Percentiles rank a stretch among this genome's conserved stretches.
phyloP scores from a whole-genome alignment of 2,113 vertebrate genomes.

The Apaloderma vittatum region DNA sequence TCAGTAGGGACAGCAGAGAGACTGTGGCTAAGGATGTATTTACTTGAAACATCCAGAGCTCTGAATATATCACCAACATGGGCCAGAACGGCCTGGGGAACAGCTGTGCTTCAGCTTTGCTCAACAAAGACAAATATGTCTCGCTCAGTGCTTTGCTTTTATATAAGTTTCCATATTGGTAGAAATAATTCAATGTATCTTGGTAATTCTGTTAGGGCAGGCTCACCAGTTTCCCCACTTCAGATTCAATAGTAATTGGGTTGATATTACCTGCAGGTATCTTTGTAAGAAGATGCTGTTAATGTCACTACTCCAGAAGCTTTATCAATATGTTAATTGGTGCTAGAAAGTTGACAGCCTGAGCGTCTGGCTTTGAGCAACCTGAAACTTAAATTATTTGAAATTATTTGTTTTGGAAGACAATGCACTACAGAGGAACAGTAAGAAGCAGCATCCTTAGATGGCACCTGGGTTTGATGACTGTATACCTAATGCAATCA shows the following conservation, averaged over 20 bases:
- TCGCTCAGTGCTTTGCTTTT: background rate
- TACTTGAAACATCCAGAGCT: background rate
- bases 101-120: slow-evolving; percentile 38
- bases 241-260: slow-evolving; percentile 55
- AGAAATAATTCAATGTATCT: slow-evolving; percentile 57
- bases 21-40: background rate
- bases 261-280: slow-evolving; percentile 63
- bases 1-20: background rate
- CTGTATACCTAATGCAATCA: slow-evolving; percentile 20
- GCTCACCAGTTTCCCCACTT: slow-evolving; percentile 4
- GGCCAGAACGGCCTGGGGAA: slow-evolving; percentile 44
- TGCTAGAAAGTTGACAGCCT: slow-evolving; percentile 23
- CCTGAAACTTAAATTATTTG: slow-evolving; percentile 15
- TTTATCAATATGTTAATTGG: slow-evolving; percentile 62
- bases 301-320: slow-evolving; percentile 37
- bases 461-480: background rate
- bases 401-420: slow-evolving; percentile 18
- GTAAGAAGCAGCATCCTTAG: background rate
- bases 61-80: slow-evolving; percentile 12
- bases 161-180: background rate
- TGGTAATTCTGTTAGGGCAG: slow-evolving; percentile 51
- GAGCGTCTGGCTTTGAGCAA: slow-evolving; percentile 18
- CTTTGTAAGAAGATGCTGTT: slow-evolving; percentile 46
- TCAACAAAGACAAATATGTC: slow-evolving; percentile 42
- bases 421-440: background rate